Evolutionary conservation across 2,113 vertebrate genomes (phyloP).

Genomic region (Petromus typicus): DNA sequence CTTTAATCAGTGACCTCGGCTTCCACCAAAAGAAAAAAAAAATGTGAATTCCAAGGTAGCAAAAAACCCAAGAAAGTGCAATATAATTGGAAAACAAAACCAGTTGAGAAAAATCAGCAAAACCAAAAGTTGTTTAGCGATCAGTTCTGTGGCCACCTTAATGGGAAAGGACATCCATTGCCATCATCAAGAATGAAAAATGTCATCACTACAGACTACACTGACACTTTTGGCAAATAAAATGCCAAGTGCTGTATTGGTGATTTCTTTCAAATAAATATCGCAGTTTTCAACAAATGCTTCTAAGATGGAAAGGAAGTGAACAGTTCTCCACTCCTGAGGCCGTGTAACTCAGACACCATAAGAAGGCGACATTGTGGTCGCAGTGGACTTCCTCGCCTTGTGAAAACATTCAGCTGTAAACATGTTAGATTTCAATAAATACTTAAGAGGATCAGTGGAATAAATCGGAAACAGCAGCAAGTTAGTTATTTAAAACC

Average conservation of each 20-base stretch:
- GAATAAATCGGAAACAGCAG: neutral
- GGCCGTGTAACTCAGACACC: neutral
- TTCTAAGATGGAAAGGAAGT: neutral
- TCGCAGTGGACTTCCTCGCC: neutral
- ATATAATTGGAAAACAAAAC: neutral
- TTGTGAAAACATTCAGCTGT: neutral
- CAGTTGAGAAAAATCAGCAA: neutral
- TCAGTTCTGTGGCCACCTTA: neutral
- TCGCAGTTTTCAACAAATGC: neutral
- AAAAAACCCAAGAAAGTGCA: neutral
- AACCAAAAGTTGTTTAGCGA: neutral
- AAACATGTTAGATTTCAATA: neutral
- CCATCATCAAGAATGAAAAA: neutral
- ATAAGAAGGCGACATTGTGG: neutral
- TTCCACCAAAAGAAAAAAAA: slow-evolving; percentile 11
- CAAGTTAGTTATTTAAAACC: neutral
- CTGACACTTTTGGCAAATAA: slow-evolving; percentile 1
- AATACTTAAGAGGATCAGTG: neutral
- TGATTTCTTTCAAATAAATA: slow-evolving; percentile 5
- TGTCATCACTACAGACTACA: neutral
- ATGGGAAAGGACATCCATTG: neutral
- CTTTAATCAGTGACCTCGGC: neutral
- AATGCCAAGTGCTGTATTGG: neutral
- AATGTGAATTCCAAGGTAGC: neutral
- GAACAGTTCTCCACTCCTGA: neutral